Percentiles rank a stretch among this genome's conserved stretches.
Evolutionary conservation across 2,113 vertebrate species (phyloP).

Genomic region (Oreochromis tanganicae): DNA sequence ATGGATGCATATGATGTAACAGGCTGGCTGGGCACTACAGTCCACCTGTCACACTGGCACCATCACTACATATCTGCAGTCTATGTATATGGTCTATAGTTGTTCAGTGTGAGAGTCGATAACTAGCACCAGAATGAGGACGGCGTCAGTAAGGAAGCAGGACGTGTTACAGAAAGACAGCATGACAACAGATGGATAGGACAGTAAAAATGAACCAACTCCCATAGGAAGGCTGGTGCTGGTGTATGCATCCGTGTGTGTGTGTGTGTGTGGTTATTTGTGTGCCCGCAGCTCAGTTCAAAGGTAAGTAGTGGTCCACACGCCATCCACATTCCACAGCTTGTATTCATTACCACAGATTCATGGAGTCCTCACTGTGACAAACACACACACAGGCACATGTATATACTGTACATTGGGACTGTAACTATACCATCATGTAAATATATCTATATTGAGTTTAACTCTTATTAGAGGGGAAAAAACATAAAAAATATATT

Average conservation of each 20-base stretch:
- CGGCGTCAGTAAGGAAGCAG: neutral
- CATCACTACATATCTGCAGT: neutral
- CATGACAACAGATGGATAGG: conserved; percentile 8
- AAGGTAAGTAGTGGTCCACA: neutral
- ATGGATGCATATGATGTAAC: neutral
- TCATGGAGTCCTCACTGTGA: neutral
- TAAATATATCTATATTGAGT: neutral
- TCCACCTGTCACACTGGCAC: conserved; percentile 7
- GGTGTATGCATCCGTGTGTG: neutral
- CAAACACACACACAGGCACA: neutral
- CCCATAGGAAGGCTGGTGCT: neutral
- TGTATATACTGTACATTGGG: neutral
- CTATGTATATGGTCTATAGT: neutral
- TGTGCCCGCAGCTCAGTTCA: neutral
- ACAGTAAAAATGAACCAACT: conserved; percentile 2
- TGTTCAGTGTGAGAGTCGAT: neutral
- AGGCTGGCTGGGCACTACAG: neutral
- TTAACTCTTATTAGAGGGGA: neutral
- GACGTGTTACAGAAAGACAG: neutral
- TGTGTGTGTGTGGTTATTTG: neutral
- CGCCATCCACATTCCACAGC: conserved; percentile 29
- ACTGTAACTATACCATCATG: neutral
- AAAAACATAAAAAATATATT: neutral
- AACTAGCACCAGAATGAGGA: neutral
- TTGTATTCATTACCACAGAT: conserved; percentile 40